Evolutionary conservation across 2,113 vertebrate genomes (phyloP).

Genomic region (Sus scrofa): DNA sequence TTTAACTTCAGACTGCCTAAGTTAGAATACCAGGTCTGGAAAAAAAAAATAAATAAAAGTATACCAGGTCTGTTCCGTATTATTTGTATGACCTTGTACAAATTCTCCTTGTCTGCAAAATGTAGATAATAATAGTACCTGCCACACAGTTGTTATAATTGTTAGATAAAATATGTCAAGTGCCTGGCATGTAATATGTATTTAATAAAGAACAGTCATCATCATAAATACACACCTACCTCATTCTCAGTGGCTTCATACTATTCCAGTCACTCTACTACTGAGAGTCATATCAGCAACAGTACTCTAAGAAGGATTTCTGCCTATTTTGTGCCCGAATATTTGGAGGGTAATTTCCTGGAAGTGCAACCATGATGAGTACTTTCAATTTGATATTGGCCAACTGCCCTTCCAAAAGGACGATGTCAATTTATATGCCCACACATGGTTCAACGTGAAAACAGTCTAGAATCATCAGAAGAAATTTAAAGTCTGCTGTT

Average conservation of each 20-base stretch:
- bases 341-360: background rate
- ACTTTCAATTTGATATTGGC: background rate
- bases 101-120: constrained; percentile 6
- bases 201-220: background rate
- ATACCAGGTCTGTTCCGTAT: background rate
- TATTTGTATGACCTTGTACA: background rate
- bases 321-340: background rate
- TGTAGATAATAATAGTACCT: background rate
- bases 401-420: constrained; percentile 22
- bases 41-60: background rate
- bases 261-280: background rate
- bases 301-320: background rate
- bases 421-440: background rate
- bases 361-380: background rate
- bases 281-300: background rate
- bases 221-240: background rate
- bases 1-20: background rate
- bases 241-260: background rate
- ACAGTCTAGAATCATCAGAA: background rate
- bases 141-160: background rate
- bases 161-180: background rate
- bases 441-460: background rate
- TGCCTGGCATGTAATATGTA: background rate
- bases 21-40: background rate
- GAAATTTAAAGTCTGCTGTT: background rate